Conservation (phyloP, 2,888 invertebrate genomes). For the Magallana nippona region DNA sequence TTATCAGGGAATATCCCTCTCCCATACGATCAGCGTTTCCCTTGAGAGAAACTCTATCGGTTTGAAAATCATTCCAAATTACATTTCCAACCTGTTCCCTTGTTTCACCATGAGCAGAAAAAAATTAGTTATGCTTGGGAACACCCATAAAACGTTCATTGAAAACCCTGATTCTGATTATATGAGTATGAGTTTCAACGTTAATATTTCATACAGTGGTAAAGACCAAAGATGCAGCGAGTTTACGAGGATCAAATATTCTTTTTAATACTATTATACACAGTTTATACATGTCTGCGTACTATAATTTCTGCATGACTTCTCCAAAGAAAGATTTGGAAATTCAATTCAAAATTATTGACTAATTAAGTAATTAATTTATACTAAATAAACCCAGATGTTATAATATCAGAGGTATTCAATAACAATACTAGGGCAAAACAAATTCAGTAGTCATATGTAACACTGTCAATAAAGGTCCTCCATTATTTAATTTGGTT, state of each 20-base stretch:
- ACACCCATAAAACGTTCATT: neutral
- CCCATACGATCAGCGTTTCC: neutral
- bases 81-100: neutral
- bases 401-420: no score
- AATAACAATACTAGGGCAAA: no score
- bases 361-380: no score
- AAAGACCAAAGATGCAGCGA: neutral
- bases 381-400: no score
- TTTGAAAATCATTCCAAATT: conserved; percentile 3
- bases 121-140: conserved; percentile 25
- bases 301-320: no score
- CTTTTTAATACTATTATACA: no score
- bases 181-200: neutral
- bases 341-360: no score
- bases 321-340: no score
- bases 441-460: neutral
- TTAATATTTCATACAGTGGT: neutral
- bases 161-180: neutral
- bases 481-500: neutral
- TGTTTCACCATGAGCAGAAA: conserved; percentile 4
- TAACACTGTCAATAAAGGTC: neutral
- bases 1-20: neutral
- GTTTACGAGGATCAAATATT: neutral
- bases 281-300: no score
- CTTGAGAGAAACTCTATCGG: neutral